Evolutionary conservation across 2,113 vertebrate species (phyloP).

Genomic region (Seriola dumerili): DNA sequence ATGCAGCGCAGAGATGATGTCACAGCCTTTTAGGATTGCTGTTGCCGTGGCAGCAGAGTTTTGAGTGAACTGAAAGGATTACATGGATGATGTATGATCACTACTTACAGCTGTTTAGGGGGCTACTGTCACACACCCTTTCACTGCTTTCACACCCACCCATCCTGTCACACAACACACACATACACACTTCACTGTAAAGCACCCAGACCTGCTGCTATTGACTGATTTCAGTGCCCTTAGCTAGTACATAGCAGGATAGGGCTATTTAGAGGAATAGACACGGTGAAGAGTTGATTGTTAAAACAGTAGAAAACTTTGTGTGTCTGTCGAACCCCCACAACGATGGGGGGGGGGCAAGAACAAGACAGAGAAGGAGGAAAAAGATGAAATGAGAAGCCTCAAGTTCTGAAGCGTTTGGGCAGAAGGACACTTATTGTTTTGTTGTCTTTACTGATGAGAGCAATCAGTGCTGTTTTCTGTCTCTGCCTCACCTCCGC

Average conservation of each 20-base stretch:
- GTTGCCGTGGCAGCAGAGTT: constrained; percentile 49
- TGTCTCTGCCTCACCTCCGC: constrained; percentile 72
- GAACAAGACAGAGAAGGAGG: constrained; percentile 24
- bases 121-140: constrained; percentile 46
- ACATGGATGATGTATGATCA: constrained; percentile 63
- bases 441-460: constrained; percentile 74
- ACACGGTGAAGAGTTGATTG: constrained; percentile 43
- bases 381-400: constrained; percentile 50
- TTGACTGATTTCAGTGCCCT: constrained; percentile 76
- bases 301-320: constrained; percentile 55
- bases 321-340: constrained; percentile 44
- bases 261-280: constrained; percentile 59
- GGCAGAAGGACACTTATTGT: constrained; percentile 74
- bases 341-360: constrained; percentile 5
- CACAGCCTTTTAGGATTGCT: constrained; percentile 59
- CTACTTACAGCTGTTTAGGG: constrained; percentile 48
- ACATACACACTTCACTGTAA: constrained; percentile 68
- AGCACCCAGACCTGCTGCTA: constrained; percentile 77
- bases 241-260: constrained; percentile 62
- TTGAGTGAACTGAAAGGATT: constrained; percentile 44
- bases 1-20: constrained; percentile 64
- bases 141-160: constrained; percentile 65
- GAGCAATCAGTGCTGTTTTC: constrained; percentile 74
- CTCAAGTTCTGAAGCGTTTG: constrained; percentile 67
- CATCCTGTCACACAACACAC: constrained; percentile 50